Percentiles rank a stretch among this genome's conserved stretches.
phyloP scores from a whole-genome alignment of 2,888 invertebrate species.

The Diadegma fenestrale region DNA sequence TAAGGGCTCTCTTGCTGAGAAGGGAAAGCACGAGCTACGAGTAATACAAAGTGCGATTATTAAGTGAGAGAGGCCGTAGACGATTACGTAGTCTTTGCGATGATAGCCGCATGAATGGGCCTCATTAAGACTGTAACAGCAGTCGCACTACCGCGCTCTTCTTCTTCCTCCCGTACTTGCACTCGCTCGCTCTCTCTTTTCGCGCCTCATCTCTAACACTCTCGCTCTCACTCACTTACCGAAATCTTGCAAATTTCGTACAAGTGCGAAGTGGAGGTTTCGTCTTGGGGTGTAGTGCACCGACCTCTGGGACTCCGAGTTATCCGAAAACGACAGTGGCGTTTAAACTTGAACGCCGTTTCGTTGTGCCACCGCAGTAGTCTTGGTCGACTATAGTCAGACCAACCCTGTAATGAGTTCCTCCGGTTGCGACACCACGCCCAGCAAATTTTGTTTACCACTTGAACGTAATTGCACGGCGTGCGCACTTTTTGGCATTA shows the following conservation, averaged over 20 bases:
- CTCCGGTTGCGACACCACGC: slow-evolving; percentile 16
- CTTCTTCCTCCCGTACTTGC: slow-evolving; percentile 8
- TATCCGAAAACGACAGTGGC: slow-evolving; percentile 72
- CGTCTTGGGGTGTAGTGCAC: slow-evolving; percentile 37
- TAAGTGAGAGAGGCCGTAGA: slow-evolving; percentile 82
- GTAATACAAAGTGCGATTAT: slow-evolving; percentile 81
- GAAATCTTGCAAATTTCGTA: slow-evolving; percentile 72
- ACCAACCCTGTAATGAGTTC: slow-evolving; percentile 16
- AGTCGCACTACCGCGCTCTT: slow-evolving; percentile 55
- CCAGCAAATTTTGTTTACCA: slow-evolving; percentile 50
- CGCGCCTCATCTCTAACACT: not conserved
- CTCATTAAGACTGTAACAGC: slow-evolving; percentile 81
- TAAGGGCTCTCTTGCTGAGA: slow-evolving; percentile 50
- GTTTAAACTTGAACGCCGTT: slow-evolving; percentile 39
- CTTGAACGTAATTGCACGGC: slow-evolving; percentile 21
- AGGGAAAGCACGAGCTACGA: slow-evolving; percentile 50
- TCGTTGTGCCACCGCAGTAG: slow-evolving; percentile 52
- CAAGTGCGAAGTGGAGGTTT: slow-evolving; percentile 47
- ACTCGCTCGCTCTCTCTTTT: not conserved
- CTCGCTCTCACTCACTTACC: slow-evolving; percentile 36
- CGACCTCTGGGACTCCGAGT: slow-evolving; percentile 70
- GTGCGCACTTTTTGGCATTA: not conserved
- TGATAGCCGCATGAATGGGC: slow-evolving; percentile 83
- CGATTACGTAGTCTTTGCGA: slow-evolving; percentile 81
- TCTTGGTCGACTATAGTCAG: slow-evolving; percentile 56